Conservation (phyloP, 2,888 invertebrate species). For the Cataglyphis albicans region DNA sequence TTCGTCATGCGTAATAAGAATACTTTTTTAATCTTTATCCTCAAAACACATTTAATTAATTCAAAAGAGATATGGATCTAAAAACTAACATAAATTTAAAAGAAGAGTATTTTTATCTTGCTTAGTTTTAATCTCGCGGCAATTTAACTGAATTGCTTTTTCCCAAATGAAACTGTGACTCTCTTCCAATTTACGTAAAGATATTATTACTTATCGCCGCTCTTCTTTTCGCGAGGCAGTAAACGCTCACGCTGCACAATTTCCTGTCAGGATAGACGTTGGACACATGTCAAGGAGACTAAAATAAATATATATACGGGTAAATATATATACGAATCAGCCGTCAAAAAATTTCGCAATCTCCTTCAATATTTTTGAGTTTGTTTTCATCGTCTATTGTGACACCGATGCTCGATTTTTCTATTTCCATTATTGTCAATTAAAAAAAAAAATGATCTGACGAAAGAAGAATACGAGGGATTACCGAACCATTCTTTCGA, state of each 20-base stretch:
- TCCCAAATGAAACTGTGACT: slow-evolving; percentile 8
- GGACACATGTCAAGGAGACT: slow-evolving; percentile 1
- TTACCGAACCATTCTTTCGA: not conserved
- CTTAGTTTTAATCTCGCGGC: not conserved
- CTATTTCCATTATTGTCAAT: slow-evolving; percentile 41
- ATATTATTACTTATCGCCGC: not conserved
- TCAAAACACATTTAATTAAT: slow-evolving; percentile 1
- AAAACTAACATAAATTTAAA: not conserved
- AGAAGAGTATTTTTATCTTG: not conserved
- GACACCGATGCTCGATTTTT: not conserved
- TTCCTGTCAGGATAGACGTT: not conserved
- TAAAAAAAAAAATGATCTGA: slow-evolving; percentile 44
- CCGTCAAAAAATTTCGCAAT: slow-evolving; percentile 4
- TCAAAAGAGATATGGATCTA: not conserved
- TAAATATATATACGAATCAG: not conserved
- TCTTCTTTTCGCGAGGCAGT: not conserved
- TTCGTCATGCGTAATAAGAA: not conserved
- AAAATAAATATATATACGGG: too few species aligned
- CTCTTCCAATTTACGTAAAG: not conserved
- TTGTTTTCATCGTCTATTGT: slow-evolving; percentile 23
- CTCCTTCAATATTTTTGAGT: not conserved
- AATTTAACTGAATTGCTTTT: slow-evolving; percentile 22
- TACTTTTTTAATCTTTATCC: not conserved
- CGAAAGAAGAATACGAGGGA: not conserved
- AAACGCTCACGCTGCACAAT: not conserved